These are phyloP conservation scores for Apodemia duryi DNA, from an alignment of 2,888 invertebrate genomes.

Conservation along the genomic window DNA sequence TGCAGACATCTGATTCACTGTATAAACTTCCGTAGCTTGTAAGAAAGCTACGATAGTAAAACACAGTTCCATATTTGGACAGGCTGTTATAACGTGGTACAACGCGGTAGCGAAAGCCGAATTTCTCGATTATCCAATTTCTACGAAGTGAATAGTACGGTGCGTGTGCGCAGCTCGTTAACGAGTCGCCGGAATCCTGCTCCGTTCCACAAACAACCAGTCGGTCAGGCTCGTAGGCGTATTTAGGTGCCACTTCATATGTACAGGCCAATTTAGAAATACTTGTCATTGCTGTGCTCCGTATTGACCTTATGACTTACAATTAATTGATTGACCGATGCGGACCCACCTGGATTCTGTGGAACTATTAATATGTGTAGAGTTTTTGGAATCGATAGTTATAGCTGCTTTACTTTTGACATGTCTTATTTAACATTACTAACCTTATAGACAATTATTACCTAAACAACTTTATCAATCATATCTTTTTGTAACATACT, in stretches of 20 bases:
- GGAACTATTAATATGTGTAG: not conserved
- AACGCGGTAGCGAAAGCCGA: slow-evolving; percentile 27
- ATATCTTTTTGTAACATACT: too few relatives aligned
- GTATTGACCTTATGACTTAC: slow-evolving; percentile 12
- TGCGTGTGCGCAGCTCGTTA: slow-evolving; percentile 68
- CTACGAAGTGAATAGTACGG: slow-evolving; percentile 41
- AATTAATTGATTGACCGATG: slow-evolving; percentile 23
- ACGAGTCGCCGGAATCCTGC: slow-evolving; percentile 59
- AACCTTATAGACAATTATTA: too few relatives aligned
- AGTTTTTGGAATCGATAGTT: too few relatives aligned
- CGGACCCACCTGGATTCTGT: not conserved
- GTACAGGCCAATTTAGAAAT: slow-evolving; percentile 35
- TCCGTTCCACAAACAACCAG: slow-evolving; percentile 50
- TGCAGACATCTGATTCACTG: too few relatives aligned
- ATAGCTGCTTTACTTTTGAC: too few relatives aligned
- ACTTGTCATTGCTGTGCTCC: slow-evolving; percentile 25
- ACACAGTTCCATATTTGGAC: slow-evolving; percentile 1
- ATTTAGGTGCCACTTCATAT: slow-evolving; percentile 34
- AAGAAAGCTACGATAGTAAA: not conserved
- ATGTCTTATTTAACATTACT: too few relatives aligned
- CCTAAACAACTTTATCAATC: too few relatives aligned
- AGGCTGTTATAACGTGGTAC: slow-evolving; percentile 21
- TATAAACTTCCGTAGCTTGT: not conserved
- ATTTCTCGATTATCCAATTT: slow-evolving; percentile 45
- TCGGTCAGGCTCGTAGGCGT: slow-evolving; percentile 40